phyloP scores from a whole-genome alignment of 2,113 vertebrate genomes.

The Todiramphus saurophagus region DNA sequence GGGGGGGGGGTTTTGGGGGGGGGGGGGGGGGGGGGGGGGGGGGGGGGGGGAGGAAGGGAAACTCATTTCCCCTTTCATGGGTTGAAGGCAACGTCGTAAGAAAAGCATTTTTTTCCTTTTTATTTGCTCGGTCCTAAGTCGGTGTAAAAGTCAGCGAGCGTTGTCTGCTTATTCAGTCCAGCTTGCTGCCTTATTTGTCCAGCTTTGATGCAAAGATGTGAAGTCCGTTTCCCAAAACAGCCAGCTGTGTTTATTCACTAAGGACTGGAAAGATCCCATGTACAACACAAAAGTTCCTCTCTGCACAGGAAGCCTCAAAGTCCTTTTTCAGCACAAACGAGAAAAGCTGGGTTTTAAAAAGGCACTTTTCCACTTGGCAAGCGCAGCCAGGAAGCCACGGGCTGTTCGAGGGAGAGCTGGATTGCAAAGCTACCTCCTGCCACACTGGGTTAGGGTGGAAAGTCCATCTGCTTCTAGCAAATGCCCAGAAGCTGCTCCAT shows the following conservation, averaged over 20 bases:
- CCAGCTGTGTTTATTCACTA: constrained; percentile 58
- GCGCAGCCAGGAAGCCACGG: not conserved
- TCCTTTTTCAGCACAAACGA: not conserved
- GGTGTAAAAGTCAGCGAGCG: not conserved
- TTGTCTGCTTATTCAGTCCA: not conserved
- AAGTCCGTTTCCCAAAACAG: not conserved
- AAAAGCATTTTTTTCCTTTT: not conserved
- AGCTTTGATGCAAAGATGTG: constrained; percentile 49
- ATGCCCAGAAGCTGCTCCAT: not conserved
- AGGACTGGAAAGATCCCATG: constrained; percentile 15
- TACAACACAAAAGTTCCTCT: not conserved
- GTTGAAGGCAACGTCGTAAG: not conserved
- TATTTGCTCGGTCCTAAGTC: not conserved
- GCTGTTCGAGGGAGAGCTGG: not conserved
- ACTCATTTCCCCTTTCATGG: not conserved
- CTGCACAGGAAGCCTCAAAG: constrained; percentile 40
- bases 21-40: too few species aligned
- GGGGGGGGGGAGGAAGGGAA: not conserved
- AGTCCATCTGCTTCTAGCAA: not conserved
- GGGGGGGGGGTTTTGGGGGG: too few species aligned
- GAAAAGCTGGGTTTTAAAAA: not conserved
- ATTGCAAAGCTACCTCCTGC: not conserved
- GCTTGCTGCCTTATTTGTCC: constrained; percentile 27
- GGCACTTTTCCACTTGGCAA: not conserved
- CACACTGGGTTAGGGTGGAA: not conserved